These are phyloP conservation scores for Coleophora deauratella DNA, from an alignment of 2,888 invertebrate species.

Conservation along the genomic window DNA sequence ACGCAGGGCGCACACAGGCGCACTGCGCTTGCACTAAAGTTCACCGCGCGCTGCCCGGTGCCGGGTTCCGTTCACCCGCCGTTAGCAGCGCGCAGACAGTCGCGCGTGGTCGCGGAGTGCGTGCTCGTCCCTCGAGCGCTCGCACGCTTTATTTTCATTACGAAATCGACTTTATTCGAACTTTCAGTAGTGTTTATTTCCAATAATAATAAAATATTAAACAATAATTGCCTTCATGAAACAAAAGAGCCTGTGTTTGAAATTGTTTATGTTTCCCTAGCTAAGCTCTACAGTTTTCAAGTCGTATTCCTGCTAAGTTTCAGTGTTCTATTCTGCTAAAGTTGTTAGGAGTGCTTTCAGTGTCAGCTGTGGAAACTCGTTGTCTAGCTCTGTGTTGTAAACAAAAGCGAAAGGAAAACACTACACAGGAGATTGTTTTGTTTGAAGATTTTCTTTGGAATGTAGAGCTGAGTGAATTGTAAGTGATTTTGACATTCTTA, in stretches of 20 bases:
- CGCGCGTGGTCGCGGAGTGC: constrained; percentile 58
- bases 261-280: no score
- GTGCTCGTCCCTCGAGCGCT: constrained; percentile 40
- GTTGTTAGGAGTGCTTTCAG: constrained; percentile 62
- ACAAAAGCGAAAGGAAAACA: constrained; percentile 58
- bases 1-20: constrained; percentile 30
- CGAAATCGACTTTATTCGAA: constrained; percentile 43
- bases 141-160: constrained; percentile 48
- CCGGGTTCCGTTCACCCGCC: constrained; percentile 39
- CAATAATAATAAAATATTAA: neutral
- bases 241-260: no score
- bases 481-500: constrained; percentile 29
- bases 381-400: constrained; percentile 47
- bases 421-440: constrained; percentile 52
- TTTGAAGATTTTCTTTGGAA: constrained; percentile 57
- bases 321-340: constrained; percentile 44
- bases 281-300: constrained; percentile 26
- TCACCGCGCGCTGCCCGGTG: constrained; percentile 28
- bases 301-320: constrained; percentile 32
- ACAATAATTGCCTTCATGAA: no score
- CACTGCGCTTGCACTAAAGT: constrained; percentile 44
- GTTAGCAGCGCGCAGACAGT: constrained; percentile 42
- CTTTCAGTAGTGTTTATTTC: constrained; percentile 36
- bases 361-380: constrained; percentile 56
- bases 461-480: constrained; percentile 53